phyloP scores from a whole-genome alignment of 1,140 invertebrate genomes.

The Rhagoletis zephyria region DNA sequence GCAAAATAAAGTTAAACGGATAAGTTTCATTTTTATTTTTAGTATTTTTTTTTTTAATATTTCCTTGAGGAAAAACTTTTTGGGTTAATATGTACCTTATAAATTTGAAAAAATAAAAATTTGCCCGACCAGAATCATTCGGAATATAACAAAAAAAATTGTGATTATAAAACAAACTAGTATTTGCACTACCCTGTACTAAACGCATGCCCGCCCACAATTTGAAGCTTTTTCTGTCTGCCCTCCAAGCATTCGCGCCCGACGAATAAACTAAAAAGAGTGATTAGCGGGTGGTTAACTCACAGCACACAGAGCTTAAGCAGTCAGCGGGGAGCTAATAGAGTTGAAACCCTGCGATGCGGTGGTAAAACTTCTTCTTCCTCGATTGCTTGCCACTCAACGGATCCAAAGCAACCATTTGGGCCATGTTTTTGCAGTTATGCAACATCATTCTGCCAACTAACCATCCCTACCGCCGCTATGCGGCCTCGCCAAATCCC shows the following conservation, averaged over 20 bases:
- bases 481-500: not conserved
- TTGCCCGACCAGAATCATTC: no score
- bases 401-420: slow-evolving; percentile 21
- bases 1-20: no score
- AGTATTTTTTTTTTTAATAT: no score
- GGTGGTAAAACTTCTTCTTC: slow-evolving; percentile 14
- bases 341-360: slow-evolving; percentile 17
- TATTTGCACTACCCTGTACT: not conserved
- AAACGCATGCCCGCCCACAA: not conserved
- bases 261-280: not conserved
- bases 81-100: no score
- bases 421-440: slow-evolving; percentile 27
- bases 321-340: slow-evolving; percentile 18
- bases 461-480: not conserved
- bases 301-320: not conserved
- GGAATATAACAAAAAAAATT: no score
- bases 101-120: no score
- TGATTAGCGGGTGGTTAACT: not conserved
- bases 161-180: no score
- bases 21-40: no score
- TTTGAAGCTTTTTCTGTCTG: not conserved
- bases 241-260: not conserved
- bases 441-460: not conserved
- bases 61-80: no score
- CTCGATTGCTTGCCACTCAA: slow-evolving; percentile 39